These are phyloP conservation scores for Guaruba guarouba DNA, from an alignment of 2,113 vertebrate species.

Conservation along the genomic window DNA sequence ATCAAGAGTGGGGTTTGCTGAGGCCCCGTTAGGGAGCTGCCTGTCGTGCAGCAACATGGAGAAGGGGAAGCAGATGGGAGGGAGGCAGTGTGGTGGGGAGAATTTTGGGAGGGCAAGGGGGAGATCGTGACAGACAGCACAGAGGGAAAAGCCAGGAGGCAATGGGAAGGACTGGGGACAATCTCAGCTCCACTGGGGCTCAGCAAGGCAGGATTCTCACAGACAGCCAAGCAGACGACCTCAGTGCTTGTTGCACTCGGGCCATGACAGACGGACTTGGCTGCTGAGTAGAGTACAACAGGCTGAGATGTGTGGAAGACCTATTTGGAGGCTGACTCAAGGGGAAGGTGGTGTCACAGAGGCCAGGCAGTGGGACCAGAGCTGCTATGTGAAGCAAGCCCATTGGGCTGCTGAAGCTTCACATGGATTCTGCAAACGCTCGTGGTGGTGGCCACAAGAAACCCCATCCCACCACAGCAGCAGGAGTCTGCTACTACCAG, in stretches of 20 bases:
- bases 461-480: not conserved
- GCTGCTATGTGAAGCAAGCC: not conserved
- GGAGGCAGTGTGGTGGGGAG: fast-evolving
- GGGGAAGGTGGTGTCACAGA: not conserved
- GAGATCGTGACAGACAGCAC: fast-evolving
- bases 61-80: not conserved
- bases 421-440: not conserved
- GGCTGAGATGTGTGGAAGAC: not conserved
- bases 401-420: not conserved
- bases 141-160: not conserved
- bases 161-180: not conserved
- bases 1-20: fast-evolving
- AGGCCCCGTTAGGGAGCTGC: fast-evolving
- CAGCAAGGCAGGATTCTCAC: not conserved
- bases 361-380: not conserved
- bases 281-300: not conserved
- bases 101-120: fast-evolving
- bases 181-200: fast-evolving
- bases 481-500: not conserved
- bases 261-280: not conserved
- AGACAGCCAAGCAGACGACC: fast-evolving
- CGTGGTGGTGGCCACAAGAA: not conserved
- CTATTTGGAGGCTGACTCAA: not conserved
- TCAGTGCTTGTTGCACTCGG: not conserved
- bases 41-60: fast-evolving